Conservation (phyloP, 2,888 invertebrate genomes). For the Xiphydria camelus region DNA sequence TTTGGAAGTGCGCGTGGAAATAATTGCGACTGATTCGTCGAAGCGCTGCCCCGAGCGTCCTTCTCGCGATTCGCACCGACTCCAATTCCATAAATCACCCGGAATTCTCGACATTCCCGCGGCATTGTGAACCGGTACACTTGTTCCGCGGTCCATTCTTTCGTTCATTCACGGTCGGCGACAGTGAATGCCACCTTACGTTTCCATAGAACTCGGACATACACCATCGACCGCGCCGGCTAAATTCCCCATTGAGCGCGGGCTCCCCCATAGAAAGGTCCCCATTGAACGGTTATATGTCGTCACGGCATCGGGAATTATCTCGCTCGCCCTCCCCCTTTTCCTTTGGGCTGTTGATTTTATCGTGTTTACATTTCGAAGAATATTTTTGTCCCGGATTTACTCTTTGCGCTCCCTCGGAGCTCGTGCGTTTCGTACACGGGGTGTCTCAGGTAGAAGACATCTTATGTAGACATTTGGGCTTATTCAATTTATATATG, state of each 20-base stretch:
- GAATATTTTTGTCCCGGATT: slow-evolving; percentile 21
- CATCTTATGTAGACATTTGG: no score
- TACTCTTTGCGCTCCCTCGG: no score
- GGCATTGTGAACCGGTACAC: slow-evolving; percentile 46
- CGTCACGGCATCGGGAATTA: slow-evolving; percentile 40
- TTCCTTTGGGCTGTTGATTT: slow-evolving; percentile 42
- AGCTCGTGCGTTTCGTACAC: no score
- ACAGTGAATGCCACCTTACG: slow-evolving; percentile 55
- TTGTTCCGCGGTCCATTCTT: slow-evolving; percentile 45
- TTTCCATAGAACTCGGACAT: slow-evolving; percentile 26
- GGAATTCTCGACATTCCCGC: slow-evolving; percentile 42
- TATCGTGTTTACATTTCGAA: slow-evolving; percentile 47
- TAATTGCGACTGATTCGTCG: no score
- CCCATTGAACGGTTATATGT: slow-evolving; percentile 25
- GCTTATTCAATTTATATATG: no score
- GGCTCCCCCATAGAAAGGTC: slow-evolving; percentile 7
- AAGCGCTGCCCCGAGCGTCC: slow-evolving; percentile 7
- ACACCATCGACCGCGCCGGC: slow-evolving; percentile 12
- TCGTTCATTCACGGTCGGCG: slow-evolving; percentile 47
- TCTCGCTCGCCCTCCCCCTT: slow-evolving; percentile 29
- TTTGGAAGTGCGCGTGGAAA: no score
- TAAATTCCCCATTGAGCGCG: slow-evolving; percentile 28
- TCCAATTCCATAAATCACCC: slow-evolving; percentile 47
- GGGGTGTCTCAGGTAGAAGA: no score
- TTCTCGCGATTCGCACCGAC: no score